phyloP scores from a whole-genome alignment of 2,797 vertebrate genomes.

The Acropternis orthonyx region DNA sequence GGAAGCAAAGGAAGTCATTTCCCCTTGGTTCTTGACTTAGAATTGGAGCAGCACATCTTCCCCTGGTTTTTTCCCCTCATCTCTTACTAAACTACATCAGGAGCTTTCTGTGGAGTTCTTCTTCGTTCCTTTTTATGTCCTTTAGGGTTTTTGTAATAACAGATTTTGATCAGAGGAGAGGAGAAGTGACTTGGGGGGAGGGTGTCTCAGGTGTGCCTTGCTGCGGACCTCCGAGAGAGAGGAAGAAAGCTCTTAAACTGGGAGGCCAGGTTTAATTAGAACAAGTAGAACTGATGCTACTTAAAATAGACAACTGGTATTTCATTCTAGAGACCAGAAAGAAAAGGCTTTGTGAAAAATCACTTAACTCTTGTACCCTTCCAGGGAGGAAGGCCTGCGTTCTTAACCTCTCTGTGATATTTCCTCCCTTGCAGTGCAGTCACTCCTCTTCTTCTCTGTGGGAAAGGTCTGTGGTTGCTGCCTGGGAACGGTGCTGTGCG shows the following conservation, averaged over 20 bases:
- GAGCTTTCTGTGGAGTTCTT: not conserved
- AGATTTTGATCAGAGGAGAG: not conserved
- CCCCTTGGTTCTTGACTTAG: not conserved
- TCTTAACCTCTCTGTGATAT: not conserved
- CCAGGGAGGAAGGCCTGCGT: not conserved
- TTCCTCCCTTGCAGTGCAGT: not conserved
- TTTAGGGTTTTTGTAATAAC: not conserved
- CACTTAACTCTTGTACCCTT: not conserved
- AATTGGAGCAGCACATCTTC: not conserved
- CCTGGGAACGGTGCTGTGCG: not conserved
- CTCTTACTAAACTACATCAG: not conserved
- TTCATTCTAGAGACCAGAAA: not conserved
- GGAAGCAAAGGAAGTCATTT: not conserved
- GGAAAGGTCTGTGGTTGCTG: not conserved
- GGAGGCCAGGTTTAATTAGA: not conserved
- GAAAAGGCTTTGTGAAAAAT: not conserved
- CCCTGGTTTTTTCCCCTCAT: fast-evolving
- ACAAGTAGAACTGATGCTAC: not conserved
- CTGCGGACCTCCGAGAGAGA: not conserved
- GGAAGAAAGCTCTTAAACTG: not conserved
- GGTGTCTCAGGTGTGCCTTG: not conserved
- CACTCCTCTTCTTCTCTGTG: not conserved
- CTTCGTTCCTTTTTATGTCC: not conserved
- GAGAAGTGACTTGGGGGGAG: not conserved
- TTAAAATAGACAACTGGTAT: not conserved